Evolutionary conservation across 2,888 invertebrate species (phyloP), one percentile per base, ranked within the genome.

Genomic region (Sepiola atlantica): DNA sequence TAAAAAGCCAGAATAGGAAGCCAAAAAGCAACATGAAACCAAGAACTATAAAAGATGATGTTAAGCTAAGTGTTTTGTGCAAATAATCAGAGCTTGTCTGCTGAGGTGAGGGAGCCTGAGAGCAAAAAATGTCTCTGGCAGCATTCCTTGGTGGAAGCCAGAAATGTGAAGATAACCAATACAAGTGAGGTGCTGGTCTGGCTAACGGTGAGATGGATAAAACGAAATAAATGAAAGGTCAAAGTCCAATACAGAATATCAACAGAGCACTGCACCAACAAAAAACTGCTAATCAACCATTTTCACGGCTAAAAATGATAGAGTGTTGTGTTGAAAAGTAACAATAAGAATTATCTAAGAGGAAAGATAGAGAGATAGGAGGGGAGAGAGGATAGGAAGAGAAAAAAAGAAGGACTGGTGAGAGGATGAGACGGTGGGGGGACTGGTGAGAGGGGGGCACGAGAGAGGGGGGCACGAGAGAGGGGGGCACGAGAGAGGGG

Each of bases 231-330:
- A 92, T 92, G 92, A 77, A 77, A 77, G 77, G 77, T 77, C 77
- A 92, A 92, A 92, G 14, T 92, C 92, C 92, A 55, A 92, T 55
- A 92, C 91, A 92, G 45, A 92, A 92, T 92, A 92, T 45, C 92
- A 45, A 92, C 92, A 92, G 92, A 92, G 92, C 55, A 92, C 92
- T 92, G 92, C 92, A 92, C 92, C 92, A 92, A 92, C 54, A 92
- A 92, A 32, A 92, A 92, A 92, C 92, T 92, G 54, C 77, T 77
- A 77, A 77, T 77, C n/a, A 77, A 77, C 21, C 77, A 77, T 77
- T n/a, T 32, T 77, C 77, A 77, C n/a, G 77, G 77, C 77, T n/a
- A 12, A 77, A 77, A 77, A n/a, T 28, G n/a, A 77, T 77, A n/a
- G 77, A 77, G 77, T 77, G 77, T 77, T 77, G 77, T 77, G 77